Conservation (phyloP, 53 echinoderm and acorn worm genomes). For the Mesocentrotus franciscanus region DNA sequence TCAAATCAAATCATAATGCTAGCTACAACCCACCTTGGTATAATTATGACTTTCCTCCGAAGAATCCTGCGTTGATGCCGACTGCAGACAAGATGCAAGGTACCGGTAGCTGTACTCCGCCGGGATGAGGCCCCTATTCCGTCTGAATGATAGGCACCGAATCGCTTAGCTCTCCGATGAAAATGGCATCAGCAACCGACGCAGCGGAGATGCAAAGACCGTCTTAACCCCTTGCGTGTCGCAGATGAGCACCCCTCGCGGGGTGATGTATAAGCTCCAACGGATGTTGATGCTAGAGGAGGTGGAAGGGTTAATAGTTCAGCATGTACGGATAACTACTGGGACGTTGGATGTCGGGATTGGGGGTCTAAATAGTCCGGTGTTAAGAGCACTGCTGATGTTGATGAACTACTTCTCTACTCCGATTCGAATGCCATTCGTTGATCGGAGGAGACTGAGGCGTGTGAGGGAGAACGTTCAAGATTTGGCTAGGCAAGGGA, state of each 20-base stretch:
- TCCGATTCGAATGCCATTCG: slow-evolving; percentile 1
- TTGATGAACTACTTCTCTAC: slow-evolving; percentile 2
- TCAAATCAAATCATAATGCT: too few species aligned
- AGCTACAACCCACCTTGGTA: not conserved
- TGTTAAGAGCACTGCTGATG: not conserved
- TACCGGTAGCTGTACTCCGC: not conserved
- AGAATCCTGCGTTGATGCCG: not conserved
- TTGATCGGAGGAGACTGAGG: slow-evolving; percentile 6
- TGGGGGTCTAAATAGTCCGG: not conserved
- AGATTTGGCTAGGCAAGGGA: not conserved
- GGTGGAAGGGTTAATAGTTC: not conserved
- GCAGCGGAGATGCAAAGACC: not conserved
- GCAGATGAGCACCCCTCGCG: not conserved
- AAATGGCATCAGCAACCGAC: not conserved
- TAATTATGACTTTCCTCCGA: not conserved
- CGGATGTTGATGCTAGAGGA: not conserved
- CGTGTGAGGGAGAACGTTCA: not conserved
- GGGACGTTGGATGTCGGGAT: not conserved
- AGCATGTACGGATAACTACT: not conserved
- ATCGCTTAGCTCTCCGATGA: not conserved
- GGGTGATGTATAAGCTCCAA: not conserved
- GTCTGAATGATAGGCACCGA: not conserved
- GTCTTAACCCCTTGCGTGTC: not conserved
- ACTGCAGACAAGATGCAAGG: not conserved
- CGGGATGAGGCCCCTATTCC: not conserved